Evolutionary conservation across 2,797 vertebrate species (phyloP).

Genomic region (Neopelma chrysocephalum): DNA sequence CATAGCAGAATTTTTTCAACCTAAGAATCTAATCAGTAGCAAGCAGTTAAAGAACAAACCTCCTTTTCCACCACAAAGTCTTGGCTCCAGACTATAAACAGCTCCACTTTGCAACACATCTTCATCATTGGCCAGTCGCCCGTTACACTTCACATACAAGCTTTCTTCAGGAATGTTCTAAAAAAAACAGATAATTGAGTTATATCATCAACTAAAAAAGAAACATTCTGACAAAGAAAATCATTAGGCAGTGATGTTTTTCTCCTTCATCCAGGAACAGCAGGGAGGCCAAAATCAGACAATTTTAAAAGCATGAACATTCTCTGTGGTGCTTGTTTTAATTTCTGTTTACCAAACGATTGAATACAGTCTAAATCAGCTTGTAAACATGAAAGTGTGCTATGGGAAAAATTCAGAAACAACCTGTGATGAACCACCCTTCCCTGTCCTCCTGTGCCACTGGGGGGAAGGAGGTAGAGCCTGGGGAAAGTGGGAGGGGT

Average conservation of each 20-base stretch:
- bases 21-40: background rate
- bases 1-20: background rate
- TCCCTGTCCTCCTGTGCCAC: background rate
- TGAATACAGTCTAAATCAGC: background rate
- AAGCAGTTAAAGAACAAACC: constrained; percentile 73
- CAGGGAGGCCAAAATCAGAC: background rate
- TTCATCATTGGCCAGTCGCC: constrained; percentile 37
- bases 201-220: rapidly evolving
- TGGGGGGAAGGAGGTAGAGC: background rate
- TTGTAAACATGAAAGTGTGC: rapidly evolving
- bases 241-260: background rate
- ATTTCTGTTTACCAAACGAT: background rate
- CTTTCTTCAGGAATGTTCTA: constrained; percentile 76
- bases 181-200: background rate
- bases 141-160: constrained; percentile 85
- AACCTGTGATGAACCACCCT: background rate
- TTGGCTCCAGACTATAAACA: constrained; percentile 86
- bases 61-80: constrained; percentile 92
- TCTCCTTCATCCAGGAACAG: background rate
- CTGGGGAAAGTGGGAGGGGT: background rate
- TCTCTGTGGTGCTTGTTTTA: rapidly evolving
- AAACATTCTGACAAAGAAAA: background rate
- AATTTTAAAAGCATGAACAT: background rate
- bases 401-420: background rate
- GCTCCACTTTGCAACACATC: constrained; percentile 79